Evolutionary conservation across 2,797 vertebrate species (phyloP).

Genomic region (Darevskia nairensis): DNA sequence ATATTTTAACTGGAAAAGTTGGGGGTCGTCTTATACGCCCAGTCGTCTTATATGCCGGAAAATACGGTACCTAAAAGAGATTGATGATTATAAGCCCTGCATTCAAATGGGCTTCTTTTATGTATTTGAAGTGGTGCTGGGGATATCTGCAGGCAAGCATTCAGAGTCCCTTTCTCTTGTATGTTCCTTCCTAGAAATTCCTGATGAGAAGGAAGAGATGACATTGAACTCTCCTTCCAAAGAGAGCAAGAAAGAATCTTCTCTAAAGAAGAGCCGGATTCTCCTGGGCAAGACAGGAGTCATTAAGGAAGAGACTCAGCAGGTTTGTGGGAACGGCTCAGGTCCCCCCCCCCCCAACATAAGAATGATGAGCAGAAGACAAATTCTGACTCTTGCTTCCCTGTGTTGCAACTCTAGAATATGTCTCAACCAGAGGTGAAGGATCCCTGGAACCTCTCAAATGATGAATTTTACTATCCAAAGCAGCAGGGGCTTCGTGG

Average conservation of each 20-base stretch:
- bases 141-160: constrained; percentile 4
- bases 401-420: constrained; percentile 81
- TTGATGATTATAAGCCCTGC: too few species aligned
- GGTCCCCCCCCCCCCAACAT: not conserved
- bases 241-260: constrained; percentile 95
- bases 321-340: constrained; percentile 77
- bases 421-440: constrained; percentile 99
- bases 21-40: too few species aligned
- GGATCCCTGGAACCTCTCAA: constrained; percentile 99
- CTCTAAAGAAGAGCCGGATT: constrained; percentile 97
- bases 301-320: constrained; percentile 98
- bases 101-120: not conserved
- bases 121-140: not conserved
- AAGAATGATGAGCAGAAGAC: not conserved
- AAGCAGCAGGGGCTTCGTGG: constrained; percentile 98
- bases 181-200: constrained; percentile 87
- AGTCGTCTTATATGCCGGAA: too few species aligned
- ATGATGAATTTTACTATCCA: constrained; percentile 98
- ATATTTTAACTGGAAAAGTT: too few species aligned
- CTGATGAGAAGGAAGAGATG: constrained; percentile 96
- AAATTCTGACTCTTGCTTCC: not conserved
- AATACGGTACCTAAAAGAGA: too few species aligned
- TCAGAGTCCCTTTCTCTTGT: constrained; percentile 18
- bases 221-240: constrained; percentile 96
- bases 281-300: constrained; percentile 98